Conservation (phyloP, 2,113 vertebrate species). For the Notiomystis cincta region DNA sequence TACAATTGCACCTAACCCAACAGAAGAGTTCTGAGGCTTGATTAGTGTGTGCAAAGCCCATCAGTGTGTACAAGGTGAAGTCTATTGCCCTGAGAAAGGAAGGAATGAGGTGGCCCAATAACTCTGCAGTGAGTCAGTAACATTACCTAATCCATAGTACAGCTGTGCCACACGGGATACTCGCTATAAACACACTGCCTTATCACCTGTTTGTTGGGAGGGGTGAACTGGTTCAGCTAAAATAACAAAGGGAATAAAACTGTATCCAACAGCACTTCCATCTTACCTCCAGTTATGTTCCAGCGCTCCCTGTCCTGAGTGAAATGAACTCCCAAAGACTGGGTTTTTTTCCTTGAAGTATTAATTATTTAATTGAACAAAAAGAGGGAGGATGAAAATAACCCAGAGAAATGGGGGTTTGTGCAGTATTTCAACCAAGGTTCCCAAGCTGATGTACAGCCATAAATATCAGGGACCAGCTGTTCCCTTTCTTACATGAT, state of each 20-base stretch:
- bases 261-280: neutral
- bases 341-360: neutral
- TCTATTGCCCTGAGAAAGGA: neutral
- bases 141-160: neutral
- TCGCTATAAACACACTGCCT: neutral
- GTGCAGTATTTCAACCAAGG: neutral
- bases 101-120: neutral
- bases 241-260: constrained; percentile 24
- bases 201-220: neutral
- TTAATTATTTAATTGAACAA: neutral
- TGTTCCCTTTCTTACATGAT: constrained; percentile 6
- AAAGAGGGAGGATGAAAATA: neutral
- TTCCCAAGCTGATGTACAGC: neutral
- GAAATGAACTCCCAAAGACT: neutral
- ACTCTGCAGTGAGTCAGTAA: constrained; percentile 2
- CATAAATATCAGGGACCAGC: constrained; percentile 22
- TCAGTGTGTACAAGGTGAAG: neutral
- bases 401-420: neutral
- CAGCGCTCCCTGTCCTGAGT: neutral
- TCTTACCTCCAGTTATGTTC: neutral
- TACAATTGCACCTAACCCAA: neutral
- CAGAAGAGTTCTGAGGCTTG: neutral
- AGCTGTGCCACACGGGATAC: neutral
- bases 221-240: constrained; percentile 9
- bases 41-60: neutral